Evolutionary conservation across 2,888 invertebrate species (phyloP), one percentile per base, ranked within the genome.

Genomic region (Melikaiella ostensackeni): DNA sequence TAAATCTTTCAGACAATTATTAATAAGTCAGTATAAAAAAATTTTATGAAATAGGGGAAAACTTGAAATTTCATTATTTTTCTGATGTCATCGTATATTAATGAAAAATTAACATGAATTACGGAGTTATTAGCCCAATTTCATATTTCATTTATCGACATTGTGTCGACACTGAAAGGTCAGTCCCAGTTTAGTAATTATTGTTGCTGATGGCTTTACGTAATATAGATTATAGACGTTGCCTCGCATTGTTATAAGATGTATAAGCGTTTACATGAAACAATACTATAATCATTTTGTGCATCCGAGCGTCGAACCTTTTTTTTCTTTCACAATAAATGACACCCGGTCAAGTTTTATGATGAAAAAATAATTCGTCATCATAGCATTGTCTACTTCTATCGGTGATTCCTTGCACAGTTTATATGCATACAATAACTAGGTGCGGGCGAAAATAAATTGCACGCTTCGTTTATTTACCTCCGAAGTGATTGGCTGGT

Each of bases 401-500:
- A 38, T 38, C n/a, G 27, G 38, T n/a, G 19, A 30, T 66, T n/a
- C 35, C 21, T 35, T 66, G 21, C 42, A n/a, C 21, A 19, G 38
- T 21, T 21, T 21, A 16, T 38, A 24, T n/a, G n/a, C 24, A 38
- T 46, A 16, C 19, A 19, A 50, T 70, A 46, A 46, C 35, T 38
- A 5, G 24, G 19, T 42, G 33, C n/a, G 50, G 16, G 21, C 21
- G 9, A 59, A 11, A 74, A 35, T 75, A 38, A 38, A 21, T 46
- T 50, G 46, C 30, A 21, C 21, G 42, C 19, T 21, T 46, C 13
- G 21, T 30, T 74, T 16, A 46, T 75, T 86, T 84, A 89, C 90
- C 90, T 85, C 89, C 90, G 33, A 90, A 90, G 80, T 90, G 90
- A 84, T 90, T 90, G n/a, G 88, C 85, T 46, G 90, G 91, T 75